Percentiles rank a stretch among this genome's conserved stretches.
These are phyloP conservation scores for Sphyrna mokarran DNA, from an alignment of 2,113 vertebrate species.

Conservation along the genomic window DNA sequence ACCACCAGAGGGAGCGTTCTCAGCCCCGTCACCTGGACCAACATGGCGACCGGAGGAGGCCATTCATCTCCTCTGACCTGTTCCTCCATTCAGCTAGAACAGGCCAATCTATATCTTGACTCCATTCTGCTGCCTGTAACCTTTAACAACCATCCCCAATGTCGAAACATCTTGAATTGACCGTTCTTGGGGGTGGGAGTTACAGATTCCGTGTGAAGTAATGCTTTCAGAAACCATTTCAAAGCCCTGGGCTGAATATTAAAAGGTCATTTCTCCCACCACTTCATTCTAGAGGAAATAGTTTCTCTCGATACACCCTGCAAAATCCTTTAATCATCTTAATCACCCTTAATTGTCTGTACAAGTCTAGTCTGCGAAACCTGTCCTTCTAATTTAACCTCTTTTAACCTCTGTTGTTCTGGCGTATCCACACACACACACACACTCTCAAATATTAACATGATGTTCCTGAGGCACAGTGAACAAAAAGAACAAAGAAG, in stretches of 20 bases:
- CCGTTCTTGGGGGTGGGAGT: not conserved
- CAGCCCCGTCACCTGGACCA: not conserved
- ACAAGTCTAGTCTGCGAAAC: not conserved
- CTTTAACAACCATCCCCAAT: not conserved
- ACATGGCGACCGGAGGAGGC: not conserved
- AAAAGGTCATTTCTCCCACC: no score
- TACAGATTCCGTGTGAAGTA: not conserved
- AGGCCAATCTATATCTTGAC: not conserved
- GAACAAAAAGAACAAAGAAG: no score
- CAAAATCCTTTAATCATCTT: not conserved
- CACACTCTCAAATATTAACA: not conserved
- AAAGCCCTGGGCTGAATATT: no score
- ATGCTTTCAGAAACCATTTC: no score
- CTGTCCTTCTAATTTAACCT: not conserved
- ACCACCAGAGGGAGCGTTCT: not conserved
- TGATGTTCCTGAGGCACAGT: no score
- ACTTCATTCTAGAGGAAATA: not conserved
- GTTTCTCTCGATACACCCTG: not conserved
- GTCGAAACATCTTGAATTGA: not conserved
- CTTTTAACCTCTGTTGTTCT: not conserved
- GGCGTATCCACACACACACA: no score
- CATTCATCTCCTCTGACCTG: not conserved
- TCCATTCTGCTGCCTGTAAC: not conserved
- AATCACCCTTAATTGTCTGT: not conserved
- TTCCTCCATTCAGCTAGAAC: no score